A percentile compares a stretch with the other conserved stretches of the same genome.
Evolutionary conservation across 2,113 vertebrate species (phyloP).

Genomic region (Psilopsiagon aymara): DNA sequence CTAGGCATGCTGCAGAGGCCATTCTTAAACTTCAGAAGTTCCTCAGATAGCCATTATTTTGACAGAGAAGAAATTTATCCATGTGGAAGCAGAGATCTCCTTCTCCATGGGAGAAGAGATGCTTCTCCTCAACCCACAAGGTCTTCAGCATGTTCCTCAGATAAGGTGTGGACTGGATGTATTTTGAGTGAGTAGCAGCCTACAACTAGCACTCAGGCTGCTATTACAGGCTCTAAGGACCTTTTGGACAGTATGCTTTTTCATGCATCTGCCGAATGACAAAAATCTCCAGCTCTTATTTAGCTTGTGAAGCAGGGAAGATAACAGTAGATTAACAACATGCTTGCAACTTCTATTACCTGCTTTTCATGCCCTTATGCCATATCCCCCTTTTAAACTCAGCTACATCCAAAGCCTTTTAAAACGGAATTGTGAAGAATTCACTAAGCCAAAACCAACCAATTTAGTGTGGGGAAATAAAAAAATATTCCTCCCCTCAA

Average conservation of each 20-base stretch:
- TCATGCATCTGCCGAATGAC: not conserved
- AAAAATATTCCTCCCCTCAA: fast-evolving
- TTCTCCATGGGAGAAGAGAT: too few species aligned
- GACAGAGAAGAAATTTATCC: not conserved
- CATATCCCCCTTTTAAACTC: fast-evolving
- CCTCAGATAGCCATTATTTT: not conserved
- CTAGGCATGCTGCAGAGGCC: not conserved
- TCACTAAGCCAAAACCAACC: not conserved
- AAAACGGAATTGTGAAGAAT: not conserved
- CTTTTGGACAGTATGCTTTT: not conserved
- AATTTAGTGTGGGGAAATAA: not conserved
- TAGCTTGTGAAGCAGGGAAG: not conserved
- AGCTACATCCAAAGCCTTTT: not conserved
- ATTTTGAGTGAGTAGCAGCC: not conserved
- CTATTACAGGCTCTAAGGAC: not conserved
- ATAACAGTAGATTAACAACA: not conserved
- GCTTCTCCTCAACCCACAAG: too few species aligned
- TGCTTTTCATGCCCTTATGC: not conserved
- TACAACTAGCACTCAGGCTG: not conserved
- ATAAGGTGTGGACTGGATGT: not conserved
- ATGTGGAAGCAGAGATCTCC: not conserved
- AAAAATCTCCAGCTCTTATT: not conserved
- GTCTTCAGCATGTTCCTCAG: fast-evolving
- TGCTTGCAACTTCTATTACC: not conserved
- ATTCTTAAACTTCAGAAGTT: not conserved